Conservation (phyloP, 2,797 vertebrate genomes). For the Hybognathus amarus region DNA sequence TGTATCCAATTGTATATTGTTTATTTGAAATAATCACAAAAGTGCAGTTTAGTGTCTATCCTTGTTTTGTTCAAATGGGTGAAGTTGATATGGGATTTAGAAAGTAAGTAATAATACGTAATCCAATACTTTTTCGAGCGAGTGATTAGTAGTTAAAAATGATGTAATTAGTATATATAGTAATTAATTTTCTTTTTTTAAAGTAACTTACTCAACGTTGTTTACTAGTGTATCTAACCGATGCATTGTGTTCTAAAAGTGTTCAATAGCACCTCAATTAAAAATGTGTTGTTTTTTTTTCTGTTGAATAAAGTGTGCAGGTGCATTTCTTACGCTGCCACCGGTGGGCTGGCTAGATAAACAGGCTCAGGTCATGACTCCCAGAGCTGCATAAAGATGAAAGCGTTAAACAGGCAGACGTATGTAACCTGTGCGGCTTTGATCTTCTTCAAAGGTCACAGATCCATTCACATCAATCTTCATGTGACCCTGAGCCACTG, state of each 20-base stretch:
- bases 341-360: slow-evolving; percentile 66
- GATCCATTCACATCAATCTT: slow-evolving; percentile 74
- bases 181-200: background rate
- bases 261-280: background rate
- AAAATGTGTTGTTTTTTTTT: background rate
- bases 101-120: background rate
- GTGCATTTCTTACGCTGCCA: slow-evolving; percentile 32
- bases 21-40: background rate
- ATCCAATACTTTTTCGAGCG: background rate
- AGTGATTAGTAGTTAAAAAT: background rate
- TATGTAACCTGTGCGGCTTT: slow-evolving; percentile 76
- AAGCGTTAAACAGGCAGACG: slow-evolving; percentile 75
- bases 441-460: slow-evolving; percentile 78
- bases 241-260: background rate
- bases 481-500: slow-evolving; percentile 38
- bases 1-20: background rate
- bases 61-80: background rate
- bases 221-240: background rate
- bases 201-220: background rate
- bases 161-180: background rate
- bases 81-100: background rate
- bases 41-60: background rate
- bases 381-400: slow-evolving; percentile 69
- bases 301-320: slow-evolving; percentile 32
- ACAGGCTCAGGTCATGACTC: slow-evolving; percentile 69